These are phyloP conservation scores for Saccostrea echinata DNA, from an alignment of 1,140 invertebrate species.

Conservation along the genomic window DNA sequence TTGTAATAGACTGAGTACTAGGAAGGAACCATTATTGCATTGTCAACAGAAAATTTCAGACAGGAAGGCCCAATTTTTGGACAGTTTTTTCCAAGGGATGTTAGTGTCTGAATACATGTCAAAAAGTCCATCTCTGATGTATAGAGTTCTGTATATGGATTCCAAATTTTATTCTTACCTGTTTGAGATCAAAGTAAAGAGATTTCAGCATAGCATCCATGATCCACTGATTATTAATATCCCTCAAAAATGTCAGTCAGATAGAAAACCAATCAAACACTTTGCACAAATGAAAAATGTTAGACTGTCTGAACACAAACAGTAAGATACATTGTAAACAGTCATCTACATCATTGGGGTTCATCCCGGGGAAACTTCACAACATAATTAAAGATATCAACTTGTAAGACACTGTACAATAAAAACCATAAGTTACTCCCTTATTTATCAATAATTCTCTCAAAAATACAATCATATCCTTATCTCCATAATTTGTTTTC, in stretches of 20 bases:
- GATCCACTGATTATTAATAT: not conserved
- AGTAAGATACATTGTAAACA: conserved; percentile 30
- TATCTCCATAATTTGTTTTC: not conserved
- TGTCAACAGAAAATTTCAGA: not conserved
- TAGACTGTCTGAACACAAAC: conserved; percentile 17
- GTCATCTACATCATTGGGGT: conserved; percentile 21
- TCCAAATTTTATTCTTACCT: conserved; percentile 26
- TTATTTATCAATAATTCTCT: conserved; percentile 12
- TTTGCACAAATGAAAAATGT: conserved; percentile 32
- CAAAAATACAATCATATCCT: conserved; percentile 4
- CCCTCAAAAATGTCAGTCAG: not conserved
- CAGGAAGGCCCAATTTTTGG: not conserved
- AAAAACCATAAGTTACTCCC: conserved; percentile 2
- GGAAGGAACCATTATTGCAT: not conserved
- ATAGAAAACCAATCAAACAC: conserved; percentile 5
- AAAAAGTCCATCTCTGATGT: not conserved
- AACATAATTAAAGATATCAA: not conserved
- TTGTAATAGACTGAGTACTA: not conserved
- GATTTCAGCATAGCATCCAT: conserved; percentile 46
- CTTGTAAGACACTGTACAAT: not conserved
- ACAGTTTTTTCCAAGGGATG: not conserved
- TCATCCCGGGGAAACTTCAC: conserved; percentile 11
- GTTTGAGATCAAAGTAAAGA: conserved; percentile 18
- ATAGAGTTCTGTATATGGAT: not conserved
- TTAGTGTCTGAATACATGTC: not conserved